Conservation (phyloP, 2,797 vertebrate species). For the Nyctalus aviator region DNA sequence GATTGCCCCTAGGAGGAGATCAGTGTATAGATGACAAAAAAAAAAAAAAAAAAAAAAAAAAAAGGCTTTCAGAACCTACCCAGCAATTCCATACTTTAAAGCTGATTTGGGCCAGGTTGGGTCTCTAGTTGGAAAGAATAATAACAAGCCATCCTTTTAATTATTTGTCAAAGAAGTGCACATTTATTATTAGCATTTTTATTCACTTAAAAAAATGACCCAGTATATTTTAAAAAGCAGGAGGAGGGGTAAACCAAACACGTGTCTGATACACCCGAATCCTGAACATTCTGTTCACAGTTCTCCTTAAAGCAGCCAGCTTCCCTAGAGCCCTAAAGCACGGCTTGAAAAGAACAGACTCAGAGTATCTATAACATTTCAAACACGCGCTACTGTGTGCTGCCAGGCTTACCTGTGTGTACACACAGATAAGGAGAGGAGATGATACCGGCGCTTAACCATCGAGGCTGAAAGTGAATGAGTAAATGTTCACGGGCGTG, state of each 20-base stretch:
- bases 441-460: neutral
- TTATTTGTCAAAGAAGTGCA: neutral
- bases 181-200: neutral
- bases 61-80: neutral
- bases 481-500: neutral
- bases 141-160: neutral
- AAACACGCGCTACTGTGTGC: conserved; percentile 30
- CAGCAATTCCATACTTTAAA: neutral
- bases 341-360: neutral
- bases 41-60: conserved; percentile 16
- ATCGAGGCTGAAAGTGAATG: conserved; percentile 46
- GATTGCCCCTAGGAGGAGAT: neutral
- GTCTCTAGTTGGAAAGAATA: neutral
- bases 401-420: conserved; percentile 45
- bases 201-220: conserved; percentile 13
- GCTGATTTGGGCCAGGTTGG: neutral
- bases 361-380: neutral
- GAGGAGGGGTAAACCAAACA: neutral
- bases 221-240: neutral
- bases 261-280: neutral
- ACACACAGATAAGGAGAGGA: conserved; percentile 32
- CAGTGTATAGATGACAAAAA: neutral
- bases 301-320: conserved; percentile 2
- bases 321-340: neutral
- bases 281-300: neutral